Conservation (phyloP, 2,113 vertebrate species). For the Macheiramphus alcinus region DNA sequence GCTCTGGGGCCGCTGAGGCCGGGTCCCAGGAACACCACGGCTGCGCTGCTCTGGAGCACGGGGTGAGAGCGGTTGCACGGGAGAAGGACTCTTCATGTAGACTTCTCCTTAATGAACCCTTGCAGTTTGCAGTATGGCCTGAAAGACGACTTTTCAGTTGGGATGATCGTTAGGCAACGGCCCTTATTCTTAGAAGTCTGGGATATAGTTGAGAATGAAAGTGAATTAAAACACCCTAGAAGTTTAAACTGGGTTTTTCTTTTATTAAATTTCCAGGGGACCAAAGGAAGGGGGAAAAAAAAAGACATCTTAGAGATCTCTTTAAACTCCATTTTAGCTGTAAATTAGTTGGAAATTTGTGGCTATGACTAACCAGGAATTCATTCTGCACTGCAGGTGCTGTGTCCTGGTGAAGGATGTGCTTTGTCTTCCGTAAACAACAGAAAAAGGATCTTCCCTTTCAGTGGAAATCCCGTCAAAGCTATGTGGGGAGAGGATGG, state of each 20-base stretch:
- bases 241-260: neutral
- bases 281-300: neutral
- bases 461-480: neutral
- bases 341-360: neutral
- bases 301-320: neutral
- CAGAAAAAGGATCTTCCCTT: neutral
- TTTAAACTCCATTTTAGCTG: neutral
- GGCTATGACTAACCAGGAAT: neutral
- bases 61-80: fast-evolving
- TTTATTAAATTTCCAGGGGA: neutral
- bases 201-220: neutral
- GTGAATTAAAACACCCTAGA: neutral
- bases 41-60: fast-evolving
- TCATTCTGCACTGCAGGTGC: neutral
- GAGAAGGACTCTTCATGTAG: neutral
- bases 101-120: neutral
- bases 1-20: neutral
- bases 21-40: neutral
- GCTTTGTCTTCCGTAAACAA: neutral
- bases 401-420: neutral
- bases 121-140: neutral
- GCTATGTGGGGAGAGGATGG: fast-evolving
- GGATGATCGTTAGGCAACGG: neutral
- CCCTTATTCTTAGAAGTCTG: neutral
- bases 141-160: neutral